Percentiles rank a stretch among this genome's conserved stretches.
phyloP scores from a whole-genome alignment of 1,140 invertebrate species.

The Halictus rubicundus region DNA sequence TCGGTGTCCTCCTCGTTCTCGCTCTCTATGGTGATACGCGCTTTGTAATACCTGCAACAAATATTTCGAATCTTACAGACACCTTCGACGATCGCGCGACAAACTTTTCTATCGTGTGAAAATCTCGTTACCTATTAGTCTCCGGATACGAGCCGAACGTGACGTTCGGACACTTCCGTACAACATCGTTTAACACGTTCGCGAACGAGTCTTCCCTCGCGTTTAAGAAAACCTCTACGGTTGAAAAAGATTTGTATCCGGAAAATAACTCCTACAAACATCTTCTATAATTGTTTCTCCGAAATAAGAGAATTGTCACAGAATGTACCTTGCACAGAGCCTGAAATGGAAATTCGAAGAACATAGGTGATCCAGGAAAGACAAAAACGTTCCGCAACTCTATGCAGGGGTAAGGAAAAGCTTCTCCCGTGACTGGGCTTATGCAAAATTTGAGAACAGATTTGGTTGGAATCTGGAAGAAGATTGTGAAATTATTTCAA shows the following conservation, averaged over 20 bases:
- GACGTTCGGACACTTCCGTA: slow-evolving; percentile 78
- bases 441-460: slow-evolving; percentile 78
- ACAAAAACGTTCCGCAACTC: slow-evolving; percentile 87
- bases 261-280: slow-evolving; percentile 75
- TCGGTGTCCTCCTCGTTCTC: slow-evolving; percentile 69
- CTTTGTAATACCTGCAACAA: slow-evolving; percentile 77
- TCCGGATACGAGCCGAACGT: slow-evolving; percentile 82
- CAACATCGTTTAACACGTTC: slow-evolving; percentile 73
- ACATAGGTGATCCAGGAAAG: slow-evolving; percentile 89
- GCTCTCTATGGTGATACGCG: slow-evolving; percentile 80
- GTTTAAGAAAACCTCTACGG: slow-evolving; percentile 77
- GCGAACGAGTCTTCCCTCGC: slow-evolving; percentile 78
- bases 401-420: slow-evolving; percentile 84
- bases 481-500: too few relatives aligned
- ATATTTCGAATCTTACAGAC: background rate
- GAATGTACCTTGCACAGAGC: slow-evolving; percentile 74
- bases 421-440: slow-evolving; percentile 63
- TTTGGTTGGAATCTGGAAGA: slow-evolving; percentile 77
- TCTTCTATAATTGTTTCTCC: background rate
- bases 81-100: background rate
- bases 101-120: background rate
- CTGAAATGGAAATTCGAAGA: slow-evolving; percentile 84
- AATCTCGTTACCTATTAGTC: slow-evolving; percentile 70
- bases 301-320: slow-evolving; percentile 8
- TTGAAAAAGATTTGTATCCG: slow-evolving; percentile 73